phyloP scores from a whole-genome alignment of 2,113 vertebrate species.

The Brachionichthys hirsutus region DNA sequence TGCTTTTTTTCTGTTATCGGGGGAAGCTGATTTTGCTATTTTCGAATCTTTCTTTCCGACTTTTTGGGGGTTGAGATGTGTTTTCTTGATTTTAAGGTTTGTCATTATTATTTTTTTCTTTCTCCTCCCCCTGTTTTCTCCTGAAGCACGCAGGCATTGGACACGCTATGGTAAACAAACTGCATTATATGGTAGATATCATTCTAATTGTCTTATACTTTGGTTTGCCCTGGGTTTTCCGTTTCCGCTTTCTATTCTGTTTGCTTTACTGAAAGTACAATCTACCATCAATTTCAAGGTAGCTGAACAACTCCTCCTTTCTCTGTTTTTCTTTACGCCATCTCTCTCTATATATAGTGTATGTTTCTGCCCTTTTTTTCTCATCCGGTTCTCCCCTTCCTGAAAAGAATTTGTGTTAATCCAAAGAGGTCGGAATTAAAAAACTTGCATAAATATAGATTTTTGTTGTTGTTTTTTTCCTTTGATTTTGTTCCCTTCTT shows the following conservation, averaged over 20 bases:
- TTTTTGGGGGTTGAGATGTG: constrained; percentile 67
- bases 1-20: constrained; percentile 26
- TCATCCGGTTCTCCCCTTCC: constrained; percentile 56
- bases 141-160: constrained; percentile 97
- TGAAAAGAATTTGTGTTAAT: constrained; percentile 40
- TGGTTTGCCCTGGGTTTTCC: constrained; percentile 85
- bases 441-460: not conserved
- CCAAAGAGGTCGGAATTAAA: constrained; percentile 66
- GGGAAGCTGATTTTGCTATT: constrained; percentile 39
- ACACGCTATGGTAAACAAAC: constrained; percentile 99
- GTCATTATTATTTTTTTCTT: constrained; percentile 81
- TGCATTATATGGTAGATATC: constrained; percentile 99
- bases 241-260: constrained; percentile 80
- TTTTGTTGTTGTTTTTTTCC: constrained; percentile 20
- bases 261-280: constrained; percentile 80
- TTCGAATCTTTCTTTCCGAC: constrained; percentile 53
- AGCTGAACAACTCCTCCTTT: constrained; percentile 72
- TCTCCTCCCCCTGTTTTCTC: constrained; percentile 74
- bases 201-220: constrained; percentile 94
- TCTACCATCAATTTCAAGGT: constrained; percentile 79
- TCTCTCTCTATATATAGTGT: constrained; percentile 41
- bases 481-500: constrained; percentile 23
- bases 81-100: constrained; percentile 82
- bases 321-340: constrained; percentile 56
- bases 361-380: constrained; percentile 36